A percentile compares a stretch with the other conserved stretches of the same genome.
These are phyloP conservation scores for Mesitornis unicolor DNA, from an alignment of 2,113 vertebrate species.

Conservation along the genomic window DNA sequence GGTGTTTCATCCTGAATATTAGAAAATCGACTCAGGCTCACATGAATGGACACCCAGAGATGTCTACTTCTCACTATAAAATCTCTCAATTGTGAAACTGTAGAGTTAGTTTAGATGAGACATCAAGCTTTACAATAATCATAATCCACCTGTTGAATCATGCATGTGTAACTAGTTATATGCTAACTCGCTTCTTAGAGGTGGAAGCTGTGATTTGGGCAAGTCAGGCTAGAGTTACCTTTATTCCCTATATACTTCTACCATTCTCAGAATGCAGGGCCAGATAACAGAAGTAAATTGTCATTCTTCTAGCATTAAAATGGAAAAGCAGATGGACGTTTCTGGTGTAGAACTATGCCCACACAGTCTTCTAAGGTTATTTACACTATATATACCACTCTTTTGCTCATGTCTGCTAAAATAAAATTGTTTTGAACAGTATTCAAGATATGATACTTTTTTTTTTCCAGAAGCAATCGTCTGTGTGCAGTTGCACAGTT, in stretches of 20 bases:
- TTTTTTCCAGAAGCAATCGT: background rate
- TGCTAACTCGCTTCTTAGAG: background rate
- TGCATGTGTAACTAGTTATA: accelerated
- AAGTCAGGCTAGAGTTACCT: background rate
- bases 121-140: background rate
- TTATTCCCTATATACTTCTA: background rate
- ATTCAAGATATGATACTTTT: background rate
- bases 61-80: background rate
- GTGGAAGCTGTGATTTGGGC: background rate
- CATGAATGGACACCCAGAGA: background rate
- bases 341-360: background rate
- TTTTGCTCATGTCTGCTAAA: background rate
- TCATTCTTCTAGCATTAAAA: background rate
- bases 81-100: background rate
- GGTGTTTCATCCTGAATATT: background rate
- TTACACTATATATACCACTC: background rate
- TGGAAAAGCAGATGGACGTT: background rate
- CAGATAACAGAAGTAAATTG: background rate
- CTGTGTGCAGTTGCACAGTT: background rate
- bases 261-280: background rate
- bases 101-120: background rate
- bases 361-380: background rate
- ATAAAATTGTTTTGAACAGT: background rate
- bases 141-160: background rate
- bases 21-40: background rate